Evolutionary conservation across 1,140 invertebrate species (phyloP).

Genomic region (Drosophila burlai): DNA sequence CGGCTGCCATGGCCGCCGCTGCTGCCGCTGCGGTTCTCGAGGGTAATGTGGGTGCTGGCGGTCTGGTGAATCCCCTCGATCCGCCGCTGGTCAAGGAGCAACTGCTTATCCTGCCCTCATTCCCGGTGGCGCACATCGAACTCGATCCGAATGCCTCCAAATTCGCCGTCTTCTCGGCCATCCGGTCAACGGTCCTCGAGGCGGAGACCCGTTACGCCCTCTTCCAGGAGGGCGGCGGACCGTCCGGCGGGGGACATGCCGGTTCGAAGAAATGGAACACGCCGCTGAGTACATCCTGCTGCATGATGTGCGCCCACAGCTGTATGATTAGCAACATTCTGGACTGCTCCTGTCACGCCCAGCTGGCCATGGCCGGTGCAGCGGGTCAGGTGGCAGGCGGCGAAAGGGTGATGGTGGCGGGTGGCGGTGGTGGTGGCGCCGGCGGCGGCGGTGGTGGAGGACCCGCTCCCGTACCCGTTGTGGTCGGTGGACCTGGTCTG

Average conservation of each 20-base stretch:
- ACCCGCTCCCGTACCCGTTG: conserved; percentile 22
- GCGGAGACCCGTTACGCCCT: conserved; percentile 79
- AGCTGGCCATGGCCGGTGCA: conserved; percentile 23
- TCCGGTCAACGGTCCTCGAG: conserved; percentile 79
- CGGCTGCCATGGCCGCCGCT: conserved; percentile 67
- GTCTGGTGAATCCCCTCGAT: conserved; percentile 74
- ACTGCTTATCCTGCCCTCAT: conserved; percentile 68
- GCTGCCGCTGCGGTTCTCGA: conserved; percentile 70
- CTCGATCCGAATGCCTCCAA: conserved; percentile 84
- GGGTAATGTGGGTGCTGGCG: conserved; percentile 49
- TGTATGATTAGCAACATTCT: conserved; percentile 75
- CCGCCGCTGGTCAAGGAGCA: conserved; percentile 78
- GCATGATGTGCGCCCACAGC: conserved; percentile 70
- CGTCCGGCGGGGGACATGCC: not conserved
- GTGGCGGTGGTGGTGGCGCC: not conserved
- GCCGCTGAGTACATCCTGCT: conserved; percentile 66
- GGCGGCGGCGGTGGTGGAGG: not conserved
- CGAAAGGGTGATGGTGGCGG: conserved; percentile 8
- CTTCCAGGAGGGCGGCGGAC: conserved; percentile 65
- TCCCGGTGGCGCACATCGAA: conserved; percentile 81
- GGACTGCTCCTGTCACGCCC: conserved; percentile 77
- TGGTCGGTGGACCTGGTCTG: conserved; percentile 27
- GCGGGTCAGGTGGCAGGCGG: conserved; percentile 10
- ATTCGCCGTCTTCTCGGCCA: conserved; percentile 83
- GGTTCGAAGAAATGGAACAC: conserved; percentile 57